Conservation (phyloP, 2,113 vertebrate genomes). For the Caranx melampygus region DNA sequence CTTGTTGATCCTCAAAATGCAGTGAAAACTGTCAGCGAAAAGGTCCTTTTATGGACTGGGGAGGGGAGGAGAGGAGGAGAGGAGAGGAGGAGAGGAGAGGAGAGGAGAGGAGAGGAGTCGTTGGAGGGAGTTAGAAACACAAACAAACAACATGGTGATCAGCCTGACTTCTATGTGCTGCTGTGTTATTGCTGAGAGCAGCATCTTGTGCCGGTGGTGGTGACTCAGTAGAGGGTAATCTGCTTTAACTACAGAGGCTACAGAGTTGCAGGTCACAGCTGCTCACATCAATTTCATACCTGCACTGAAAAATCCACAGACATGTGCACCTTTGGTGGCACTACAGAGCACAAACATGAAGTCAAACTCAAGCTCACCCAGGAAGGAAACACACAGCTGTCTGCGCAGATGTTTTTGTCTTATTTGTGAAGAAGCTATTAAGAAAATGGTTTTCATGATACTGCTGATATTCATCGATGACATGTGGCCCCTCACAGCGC, state of each 20-base stretch:
- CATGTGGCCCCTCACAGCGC: not conserved
- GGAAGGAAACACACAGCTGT: not conserved
- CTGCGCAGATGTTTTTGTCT: too few species aligned
- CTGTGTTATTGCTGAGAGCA: conserved; percentile 60
- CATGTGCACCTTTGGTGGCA: not conserved
- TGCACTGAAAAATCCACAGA: conserved; percentile 6
- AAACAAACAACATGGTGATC: conserved; percentile 30
- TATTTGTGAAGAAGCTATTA: too few species aligned
- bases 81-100: conserved; percentile 16
- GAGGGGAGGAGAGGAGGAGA: conserved; percentile 10
- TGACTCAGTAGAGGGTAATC: conserved; percentile 61
- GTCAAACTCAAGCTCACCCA: not conserved
- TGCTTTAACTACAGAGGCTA: conserved; percentile 36
- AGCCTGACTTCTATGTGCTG: conserved; percentile 12
- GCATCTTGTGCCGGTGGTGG: conserved; percentile 43
- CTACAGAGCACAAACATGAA: not conserved
- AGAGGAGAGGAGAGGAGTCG: conserved; percentile 6
- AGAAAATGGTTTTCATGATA: too few species aligned
- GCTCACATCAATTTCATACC: conserved; percentile 1
- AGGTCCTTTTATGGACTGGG: conserved; percentile 50
- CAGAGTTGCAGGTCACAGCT: conserved; percentile 14
- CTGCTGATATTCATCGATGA: not conserved
- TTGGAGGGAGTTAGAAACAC: not conserved
- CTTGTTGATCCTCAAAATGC: conserved; percentile 52
- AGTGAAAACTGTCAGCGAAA: conserved; percentile 45